These are phyloP conservation scores for Hemithea aestivaria DNA, from an alignment of 2,888 invertebrate genomes.

Conservation along the genomic window DNA sequence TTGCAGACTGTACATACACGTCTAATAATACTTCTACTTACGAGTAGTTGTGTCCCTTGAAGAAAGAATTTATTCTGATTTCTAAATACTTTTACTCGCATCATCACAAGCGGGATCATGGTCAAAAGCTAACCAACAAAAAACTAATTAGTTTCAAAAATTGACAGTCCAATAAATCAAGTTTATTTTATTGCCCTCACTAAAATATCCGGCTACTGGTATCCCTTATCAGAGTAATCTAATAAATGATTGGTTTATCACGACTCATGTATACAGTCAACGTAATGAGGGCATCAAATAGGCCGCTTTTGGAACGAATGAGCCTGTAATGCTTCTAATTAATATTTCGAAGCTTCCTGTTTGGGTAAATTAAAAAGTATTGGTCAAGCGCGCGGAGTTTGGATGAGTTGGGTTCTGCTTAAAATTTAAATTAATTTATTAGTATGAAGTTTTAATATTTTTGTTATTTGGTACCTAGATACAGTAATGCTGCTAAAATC, in stretches of 20 bases:
- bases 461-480: no score
- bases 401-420: slow-evolving; percentile 4
- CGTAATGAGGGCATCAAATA: slow-evolving; percentile 34
- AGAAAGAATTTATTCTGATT: no score
- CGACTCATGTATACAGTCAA: slow-evolving; percentile 20
- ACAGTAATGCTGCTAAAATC: no score
- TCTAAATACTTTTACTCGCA: no score
- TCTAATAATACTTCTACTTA: no score
- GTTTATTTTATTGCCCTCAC: slow-evolving; percentile 28
- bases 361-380: slow-evolving; percentile 33
- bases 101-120: no score
- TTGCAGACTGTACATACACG: no score
- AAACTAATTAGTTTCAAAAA: slow-evolving; percentile 20
- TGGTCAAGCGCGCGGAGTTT: slow-evolving; percentile 6
- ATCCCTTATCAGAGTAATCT: slow-evolving; percentile 28
- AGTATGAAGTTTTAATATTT: no score
- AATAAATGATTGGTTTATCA: slow-evolving; percentile 29
- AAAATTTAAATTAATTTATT: background rate
- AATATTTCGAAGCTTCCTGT: slow-evolving; percentile 54
- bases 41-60: no score
- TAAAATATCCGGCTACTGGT: slow-evolving; percentile 30
- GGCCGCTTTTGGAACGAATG: slow-evolving; percentile 31
- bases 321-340: slow-evolving; percentile 48
- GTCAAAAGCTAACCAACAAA: background rate
- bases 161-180: slow-evolving; percentile 27